phyloP scores from a whole-genome alignment of 2,113 vertebrate genomes.

The Garra rufa region DNA sequence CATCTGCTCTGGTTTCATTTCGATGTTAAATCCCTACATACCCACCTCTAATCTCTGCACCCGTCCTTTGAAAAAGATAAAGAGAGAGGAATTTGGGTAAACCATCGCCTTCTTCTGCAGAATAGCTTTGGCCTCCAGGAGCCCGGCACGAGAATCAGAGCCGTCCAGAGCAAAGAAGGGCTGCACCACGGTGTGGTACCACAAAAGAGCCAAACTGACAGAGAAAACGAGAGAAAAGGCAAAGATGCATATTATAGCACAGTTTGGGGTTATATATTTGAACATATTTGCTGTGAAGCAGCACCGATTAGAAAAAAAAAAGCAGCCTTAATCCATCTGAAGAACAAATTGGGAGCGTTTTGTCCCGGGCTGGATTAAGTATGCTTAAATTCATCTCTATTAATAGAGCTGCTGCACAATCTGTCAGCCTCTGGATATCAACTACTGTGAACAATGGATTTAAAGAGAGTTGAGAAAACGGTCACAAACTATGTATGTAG shows the following conservation, averaged over 20 bases:
- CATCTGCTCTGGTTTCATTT: not conserved
- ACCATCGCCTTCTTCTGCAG: slow-evolving; percentile 92
- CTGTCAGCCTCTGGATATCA: slow-evolving; percentile 38
- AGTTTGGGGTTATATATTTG: not conserved
- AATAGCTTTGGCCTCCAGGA: slow-evolving; percentile 94
- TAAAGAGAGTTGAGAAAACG: not conserved
- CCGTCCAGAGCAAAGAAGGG: slow-evolving; percentile 98
- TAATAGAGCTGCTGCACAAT: slow-evolving; percentile 39
- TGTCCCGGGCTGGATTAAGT: slow-evolving; percentile 26
- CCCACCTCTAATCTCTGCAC: slow-evolving; percentile 94
- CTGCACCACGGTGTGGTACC: slow-evolving; percentile 98
- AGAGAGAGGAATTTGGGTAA: slow-evolving; percentile 97
- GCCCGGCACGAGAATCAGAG: slow-evolving; percentile 86
- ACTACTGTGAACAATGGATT: not conserved
- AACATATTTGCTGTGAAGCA: not conserved
- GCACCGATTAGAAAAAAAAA: not conserved
- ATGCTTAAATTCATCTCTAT: slow-evolving; percentile 43
- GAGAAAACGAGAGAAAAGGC: not conserved
- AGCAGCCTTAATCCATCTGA: not conserved
- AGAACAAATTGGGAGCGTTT: slow-evolving; percentile 3
- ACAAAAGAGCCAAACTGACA: slow-evolving; percentile 90
- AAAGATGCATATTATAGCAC: not conserved
- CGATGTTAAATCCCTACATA: not conserved
- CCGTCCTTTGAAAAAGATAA: slow-evolving; percentile 98
- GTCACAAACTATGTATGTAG: not conserved